Base-by-base conservation (phyloP, 2,888 invertebrate genomes). In the Tiliacea citrago region DNA sequence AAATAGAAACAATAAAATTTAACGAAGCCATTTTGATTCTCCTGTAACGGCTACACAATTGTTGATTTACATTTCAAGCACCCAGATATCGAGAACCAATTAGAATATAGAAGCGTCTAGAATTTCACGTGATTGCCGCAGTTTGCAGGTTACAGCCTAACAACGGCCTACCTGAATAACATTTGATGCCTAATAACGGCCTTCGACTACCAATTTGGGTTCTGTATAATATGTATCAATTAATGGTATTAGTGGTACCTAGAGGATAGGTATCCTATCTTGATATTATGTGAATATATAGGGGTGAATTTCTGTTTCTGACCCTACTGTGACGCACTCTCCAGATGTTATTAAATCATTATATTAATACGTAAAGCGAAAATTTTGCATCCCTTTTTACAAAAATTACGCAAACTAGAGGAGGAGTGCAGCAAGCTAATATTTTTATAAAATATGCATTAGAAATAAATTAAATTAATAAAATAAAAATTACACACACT, bases 201-300 rank as follows among this genome's bases (percentile, higher is more conserved):
- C 58, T 69, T 81, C 49, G 85, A 63, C 42, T 70, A 68, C 18
- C 67, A 81, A 76, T 85, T 81, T 62, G 68, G 81, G 66, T 62
- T 35, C 60, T 42, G 61, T 58, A 81, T 84, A 84, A 74, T 84
- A 68, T 51, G 62, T 80, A 60, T 69, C 58, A 81, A 84, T 84
- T 84, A 65, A 81, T 66, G 45, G 13, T 60, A 53, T 63, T 39
- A 57, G n/a, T 2, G 39, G 47, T n/a, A 55, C n/a, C 55, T 45
- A 24, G 60, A 49, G 49, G 66, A 62, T 45, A 65, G 35, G 16
- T 45, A 35, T 29, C 18, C 58, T 67, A 63, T 67, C 60, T 72
- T 47, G 18, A 62, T 79, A 68, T 55, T 57, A 79, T 70, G 70
- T 39, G 53, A 63, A 79, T 49, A 68, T 58, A 61, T 35, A 51